phyloP scores from a whole-genome alignment of 23 tunicate genomes.

The Ciona savignyi region DNA sequence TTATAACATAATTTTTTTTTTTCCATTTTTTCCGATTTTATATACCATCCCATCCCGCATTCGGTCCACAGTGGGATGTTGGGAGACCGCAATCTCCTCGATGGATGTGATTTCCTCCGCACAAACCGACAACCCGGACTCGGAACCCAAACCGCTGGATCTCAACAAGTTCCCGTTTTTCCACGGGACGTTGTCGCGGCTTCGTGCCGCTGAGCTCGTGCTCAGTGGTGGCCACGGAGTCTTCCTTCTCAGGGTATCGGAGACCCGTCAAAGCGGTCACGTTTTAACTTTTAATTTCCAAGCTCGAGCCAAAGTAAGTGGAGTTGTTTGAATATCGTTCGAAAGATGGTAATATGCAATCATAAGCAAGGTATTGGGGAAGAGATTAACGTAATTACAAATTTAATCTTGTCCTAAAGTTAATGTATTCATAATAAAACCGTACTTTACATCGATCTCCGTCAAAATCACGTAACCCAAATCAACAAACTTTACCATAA shows the following conservation, averaged over 20 bases:
- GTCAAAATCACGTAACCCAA: no score
- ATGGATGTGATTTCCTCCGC: not conserved
- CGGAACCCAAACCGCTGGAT: slow-evolving; percentile 10
- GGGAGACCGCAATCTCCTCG: slow-evolving; percentile 40
- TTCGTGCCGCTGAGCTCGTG: slow-evolving; percentile 55
- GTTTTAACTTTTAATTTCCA: slow-evolving; percentile 74
- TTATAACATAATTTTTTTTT: no score
- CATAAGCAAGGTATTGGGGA: no score
- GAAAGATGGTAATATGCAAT: no score
- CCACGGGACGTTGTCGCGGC: slow-evolving; percentile 49
- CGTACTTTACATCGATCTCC: no score
- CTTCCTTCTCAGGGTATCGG: slow-evolving; percentile 65
- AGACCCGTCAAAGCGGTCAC: slow-evolving; percentile 49
- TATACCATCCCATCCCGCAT: no score
- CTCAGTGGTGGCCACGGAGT: slow-evolving; percentile 67
- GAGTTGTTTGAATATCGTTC: no score
- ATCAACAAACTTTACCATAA: no score
- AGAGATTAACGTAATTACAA: no score
- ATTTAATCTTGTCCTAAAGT: no score
- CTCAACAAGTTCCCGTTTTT: slow-evolving; percentile 61
- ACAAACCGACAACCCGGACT: not conserved
- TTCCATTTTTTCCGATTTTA: no score
- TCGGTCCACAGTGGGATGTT: slow-evolving; percentile 42
- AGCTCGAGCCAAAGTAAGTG: slow-evolving; percentile 65
- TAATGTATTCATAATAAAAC: no score